Evolutionary conservation across 2,113 vertebrate species (phyloP).

Genomic region (Lamprologus lemairii): DNA sequence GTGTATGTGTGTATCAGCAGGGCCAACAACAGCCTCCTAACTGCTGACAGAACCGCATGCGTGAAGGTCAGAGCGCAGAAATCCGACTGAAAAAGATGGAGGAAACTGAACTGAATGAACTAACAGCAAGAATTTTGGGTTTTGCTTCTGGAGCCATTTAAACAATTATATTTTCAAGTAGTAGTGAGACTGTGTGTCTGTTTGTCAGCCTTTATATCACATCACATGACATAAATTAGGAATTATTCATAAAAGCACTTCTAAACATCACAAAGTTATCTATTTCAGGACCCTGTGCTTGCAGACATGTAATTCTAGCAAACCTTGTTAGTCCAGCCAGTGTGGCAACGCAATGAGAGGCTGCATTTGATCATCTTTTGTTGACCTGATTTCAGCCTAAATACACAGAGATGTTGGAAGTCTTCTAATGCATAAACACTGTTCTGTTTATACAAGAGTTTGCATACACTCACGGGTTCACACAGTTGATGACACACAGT

Average conservation of each 20-base stretch:
- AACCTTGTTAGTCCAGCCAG: background rate
- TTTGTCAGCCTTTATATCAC: background rate
- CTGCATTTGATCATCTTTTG: background rate
- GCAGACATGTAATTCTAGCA: background rate
- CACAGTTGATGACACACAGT: background rate
- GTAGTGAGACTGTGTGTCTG: background rate
- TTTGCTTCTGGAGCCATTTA: background rate
- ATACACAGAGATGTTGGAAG: background rate
- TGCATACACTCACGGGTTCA: background rate
- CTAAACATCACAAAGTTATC: background rate
- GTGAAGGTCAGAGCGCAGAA: slow-evolving; percentile 8
- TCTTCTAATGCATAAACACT: background rate
- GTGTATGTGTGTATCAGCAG: background rate
- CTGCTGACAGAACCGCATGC: background rate
- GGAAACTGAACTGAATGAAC: background rate
- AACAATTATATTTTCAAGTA: background rate
- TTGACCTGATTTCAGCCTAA: background rate
- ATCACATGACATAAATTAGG: background rate
- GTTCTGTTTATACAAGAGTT: background rate
- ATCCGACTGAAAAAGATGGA: background rate
- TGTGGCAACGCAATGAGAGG: background rate
- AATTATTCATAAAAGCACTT: background rate
- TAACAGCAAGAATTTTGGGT: background rate
- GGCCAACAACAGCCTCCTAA: background rate
- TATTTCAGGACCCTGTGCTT: background rate